Percentiles rank a stretch among this genome's conserved stretches.
Evolutionary conservation across 2,888 invertebrate genomes (phyloP).

Genomic region (Sycophila texana): DNA sequence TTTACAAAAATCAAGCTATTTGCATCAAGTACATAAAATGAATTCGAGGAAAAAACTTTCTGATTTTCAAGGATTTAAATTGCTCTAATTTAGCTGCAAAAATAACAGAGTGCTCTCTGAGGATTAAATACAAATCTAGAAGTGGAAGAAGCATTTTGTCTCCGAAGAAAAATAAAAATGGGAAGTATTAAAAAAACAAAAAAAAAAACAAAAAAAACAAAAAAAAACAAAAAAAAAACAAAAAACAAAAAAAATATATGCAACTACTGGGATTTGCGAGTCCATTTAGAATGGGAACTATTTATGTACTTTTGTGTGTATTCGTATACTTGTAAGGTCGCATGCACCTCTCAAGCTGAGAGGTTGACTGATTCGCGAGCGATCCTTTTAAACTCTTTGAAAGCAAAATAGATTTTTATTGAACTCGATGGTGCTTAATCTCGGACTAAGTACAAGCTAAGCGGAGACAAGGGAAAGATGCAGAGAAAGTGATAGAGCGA

Average conservation of each 20-base stretch:
- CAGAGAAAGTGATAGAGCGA: slow-evolving; percentile 1
- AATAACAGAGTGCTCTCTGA: too few species aligned
- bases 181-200: too few species aligned
- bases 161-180: slow-evolving; percentile 9
- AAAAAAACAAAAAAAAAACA: background rate
- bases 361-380: slow-evolving; percentile 49
- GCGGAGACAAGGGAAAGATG: background rate
- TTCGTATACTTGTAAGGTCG: slow-evolving; percentile 24
- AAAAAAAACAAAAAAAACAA: slow-evolving; percentile 4
- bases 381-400: slow-evolving; percentile 25
- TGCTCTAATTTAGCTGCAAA: too few species aligned
- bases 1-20: too few species aligned
- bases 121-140: too few species aligned
- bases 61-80: too few species aligned
- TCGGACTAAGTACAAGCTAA: slow-evolving; percentile 52
- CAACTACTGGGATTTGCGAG: background rate
- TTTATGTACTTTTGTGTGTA: slow-evolving; percentile 52
- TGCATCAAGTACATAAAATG: too few species aligned
- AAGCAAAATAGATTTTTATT: slow-evolving; percentile 47
- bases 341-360: slow-evolving; percentile 37
- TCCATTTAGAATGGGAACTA: slow-evolving; percentile 14
- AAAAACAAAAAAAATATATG: background rate
- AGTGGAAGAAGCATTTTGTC: background rate
- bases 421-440: slow-evolving; percentile 57
- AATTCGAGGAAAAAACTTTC: too few species aligned